Evolutionary conservation across 2,888 invertebrate species (phyloP).

Genomic region (Chrysodeixis includens): DNA sequence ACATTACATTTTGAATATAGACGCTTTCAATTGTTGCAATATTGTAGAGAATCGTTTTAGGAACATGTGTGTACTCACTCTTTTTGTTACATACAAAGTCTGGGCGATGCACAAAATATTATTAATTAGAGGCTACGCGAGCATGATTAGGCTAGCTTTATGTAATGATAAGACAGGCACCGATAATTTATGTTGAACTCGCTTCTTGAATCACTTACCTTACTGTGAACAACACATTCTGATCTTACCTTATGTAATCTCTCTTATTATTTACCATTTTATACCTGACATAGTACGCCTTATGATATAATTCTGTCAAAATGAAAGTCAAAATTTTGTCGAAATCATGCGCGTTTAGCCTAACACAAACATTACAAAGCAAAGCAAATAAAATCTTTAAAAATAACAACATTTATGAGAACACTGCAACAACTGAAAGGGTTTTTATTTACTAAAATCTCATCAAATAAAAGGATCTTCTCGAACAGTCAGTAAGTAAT

Average conservation of each 20-base stretch:
- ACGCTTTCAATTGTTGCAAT: constrained; percentile 63
- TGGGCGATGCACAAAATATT: constrained; percentile 30
- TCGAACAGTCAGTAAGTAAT: constrained; percentile 27
- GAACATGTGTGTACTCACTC: no score
- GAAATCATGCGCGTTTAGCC: constrained; percentile 44
- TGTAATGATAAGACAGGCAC: constrained; percentile 7
- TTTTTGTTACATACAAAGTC: constrained; percentile 25
- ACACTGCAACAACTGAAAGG: constrained; percentile 59
- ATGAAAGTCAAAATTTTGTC: no score
- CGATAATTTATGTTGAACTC: background rate
- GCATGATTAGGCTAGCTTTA: constrained; percentile 30
- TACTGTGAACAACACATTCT: constrained; percentile 7
- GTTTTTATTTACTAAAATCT: constrained; percentile 13
- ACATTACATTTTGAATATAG: background rate
- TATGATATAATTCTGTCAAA: background rate
- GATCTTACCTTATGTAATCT: background rate
- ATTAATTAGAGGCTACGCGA: constrained; percentile 35
- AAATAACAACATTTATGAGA: constrained; percentile 20
- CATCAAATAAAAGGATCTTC: constrained; percentile 15
- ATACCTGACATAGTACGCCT: background rate
- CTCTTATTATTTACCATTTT: background rate
- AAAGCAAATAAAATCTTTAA: constrained; percentile 25
- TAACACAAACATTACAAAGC: constrained; percentile 11
- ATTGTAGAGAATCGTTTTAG: constrained; percentile 20
- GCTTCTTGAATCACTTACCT: constrained; percentile 24